phyloP scores from a whole-genome alignment of 92 coral and sea anemone genomes.

The Porites cylindrica region DNA sequence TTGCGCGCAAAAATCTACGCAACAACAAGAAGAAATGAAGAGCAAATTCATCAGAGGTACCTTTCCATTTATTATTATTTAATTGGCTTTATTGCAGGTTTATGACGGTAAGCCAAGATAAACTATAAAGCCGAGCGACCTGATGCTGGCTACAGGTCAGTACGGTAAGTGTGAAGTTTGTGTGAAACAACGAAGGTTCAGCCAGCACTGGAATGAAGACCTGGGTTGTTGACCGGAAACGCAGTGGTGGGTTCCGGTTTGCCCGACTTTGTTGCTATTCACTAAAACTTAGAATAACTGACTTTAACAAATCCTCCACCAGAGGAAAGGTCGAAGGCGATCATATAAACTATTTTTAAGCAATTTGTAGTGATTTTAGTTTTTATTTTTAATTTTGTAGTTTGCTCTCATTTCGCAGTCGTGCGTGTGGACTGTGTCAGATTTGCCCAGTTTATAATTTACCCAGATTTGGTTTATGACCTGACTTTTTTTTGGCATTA shows the following conservation, averaged over 20 bases:
- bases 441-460: neutral
- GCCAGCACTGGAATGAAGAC: constrained; percentile 48
- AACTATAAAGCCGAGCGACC: neutral
- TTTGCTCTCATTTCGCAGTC: neutral
- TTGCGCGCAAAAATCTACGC: constrained; percentile 58
- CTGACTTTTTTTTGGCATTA: too few relatives aligned
- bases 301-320: neutral
- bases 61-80: neutral
- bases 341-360: neutral
- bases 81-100: neutral
- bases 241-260: constrained; percentile 47
- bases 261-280: neutral
- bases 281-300: neutral
- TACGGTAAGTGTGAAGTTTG: neutral
- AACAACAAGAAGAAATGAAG: constrained; percentile 47
- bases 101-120: neutral
- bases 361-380: neutral
- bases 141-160: too few relatives aligned
- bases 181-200: constrained; percentile 6
- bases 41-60: constrained; percentile 75
- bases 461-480: too few relatives aligned
- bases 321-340: neutral
- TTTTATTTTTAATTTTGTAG: too few relatives aligned
- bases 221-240: constrained; percentile 65
- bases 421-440: neutral